Conservation (phyloP, 2,888 invertebrate species). For the Antheraea yamamai region DNA sequence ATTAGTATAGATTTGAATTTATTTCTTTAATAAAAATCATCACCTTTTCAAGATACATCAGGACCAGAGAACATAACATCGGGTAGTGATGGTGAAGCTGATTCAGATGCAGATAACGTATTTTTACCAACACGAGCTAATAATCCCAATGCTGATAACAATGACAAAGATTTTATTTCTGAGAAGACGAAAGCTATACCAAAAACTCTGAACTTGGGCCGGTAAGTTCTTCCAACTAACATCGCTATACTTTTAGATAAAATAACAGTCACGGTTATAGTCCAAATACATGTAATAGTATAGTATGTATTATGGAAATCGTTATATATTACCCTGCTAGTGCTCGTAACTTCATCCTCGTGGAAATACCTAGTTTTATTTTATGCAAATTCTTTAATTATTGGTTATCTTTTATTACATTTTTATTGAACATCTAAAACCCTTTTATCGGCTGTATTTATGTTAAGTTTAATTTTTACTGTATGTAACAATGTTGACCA, state of each 20-base stretch:
- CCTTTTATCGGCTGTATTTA: too few relatives aligned
- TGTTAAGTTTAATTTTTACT: too few relatives aligned
- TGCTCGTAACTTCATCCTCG: background rate
- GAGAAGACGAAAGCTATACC: slow-evolving; percentile 67
- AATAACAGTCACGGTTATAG: background rate
- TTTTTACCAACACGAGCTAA: slow-evolving; percentile 72
- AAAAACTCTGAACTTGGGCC: slow-evolving; percentile 74
- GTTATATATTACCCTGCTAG: background rate
- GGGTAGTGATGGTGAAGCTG: slow-evolving; percentile 74
- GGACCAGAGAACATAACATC: slow-evolving; percentile 86
- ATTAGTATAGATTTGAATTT: background rate
- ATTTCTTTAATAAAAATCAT: background rate
- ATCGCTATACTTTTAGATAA: background rate
- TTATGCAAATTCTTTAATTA: too few relatives aligned
- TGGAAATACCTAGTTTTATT: background rate
- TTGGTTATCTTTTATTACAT: background rate
- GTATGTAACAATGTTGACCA: too few relatives aligned
- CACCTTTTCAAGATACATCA: slow-evolving; percentile 62
- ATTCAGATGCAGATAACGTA: slow-evolving; percentile 77
- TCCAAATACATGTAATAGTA: background rate
- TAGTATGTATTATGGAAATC: background rate
- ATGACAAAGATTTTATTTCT: slow-evolving; percentile 42
- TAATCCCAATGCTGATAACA: slow-evolving; percentile 51
- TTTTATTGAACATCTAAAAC: background rate
- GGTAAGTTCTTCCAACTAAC: slow-evolving; percentile 42